phyloP scores from a whole-genome alignment of 2,888 invertebrate species.

The Drosophila prolongata region DNA sequence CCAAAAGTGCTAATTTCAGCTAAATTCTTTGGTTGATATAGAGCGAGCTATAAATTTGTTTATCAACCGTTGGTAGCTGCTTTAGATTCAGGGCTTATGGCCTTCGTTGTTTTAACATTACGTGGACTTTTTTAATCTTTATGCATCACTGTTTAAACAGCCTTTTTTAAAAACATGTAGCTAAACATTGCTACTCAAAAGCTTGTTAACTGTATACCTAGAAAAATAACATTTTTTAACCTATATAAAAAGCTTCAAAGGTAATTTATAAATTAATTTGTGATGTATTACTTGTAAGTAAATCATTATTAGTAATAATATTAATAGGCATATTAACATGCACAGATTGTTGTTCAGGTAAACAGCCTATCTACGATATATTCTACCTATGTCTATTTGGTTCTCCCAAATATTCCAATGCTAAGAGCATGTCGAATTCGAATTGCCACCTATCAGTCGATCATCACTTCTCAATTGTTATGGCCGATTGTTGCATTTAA shows the following conservation, averaged over 20 bases:
- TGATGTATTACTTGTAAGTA: too few species aligned
- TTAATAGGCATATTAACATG: too few species aligned
- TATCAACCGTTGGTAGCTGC: slow-evolving; percentile 1
- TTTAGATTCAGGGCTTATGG: slow-evolving; percentile 20
- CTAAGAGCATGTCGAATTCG: slow-evolving; percentile 30
- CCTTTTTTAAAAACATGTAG: background rate
- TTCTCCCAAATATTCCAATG: slow-evolving; percentile 21
- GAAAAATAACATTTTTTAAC: too few species aligned
- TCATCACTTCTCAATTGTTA: slow-evolving; percentile 41
- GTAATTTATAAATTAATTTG: too few species aligned
- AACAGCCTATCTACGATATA: background rate
- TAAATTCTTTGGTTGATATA: slow-evolving; percentile 28
- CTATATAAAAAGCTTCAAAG: too few species aligned
- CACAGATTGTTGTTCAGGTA: too few species aligned
- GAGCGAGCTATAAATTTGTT: slow-evolving; percentile 11
- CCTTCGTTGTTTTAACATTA: background rate
- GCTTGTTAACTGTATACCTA: too few species aligned
- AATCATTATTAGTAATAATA: too few species aligned
- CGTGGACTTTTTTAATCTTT: background rate
- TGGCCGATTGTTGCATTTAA: slow-evolving; percentile 55
- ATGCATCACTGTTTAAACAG: background rate
- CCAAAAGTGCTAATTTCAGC: slow-evolving; percentile 50
- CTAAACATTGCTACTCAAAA: too few species aligned
- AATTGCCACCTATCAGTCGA: slow-evolving; percentile 28
- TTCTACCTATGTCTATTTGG: background rate